These are phyloP conservation scores for Tetrao urogallus DNA, from an alignment of 2,113 vertebrate genomes.

Conservation along the genomic window DNA sequence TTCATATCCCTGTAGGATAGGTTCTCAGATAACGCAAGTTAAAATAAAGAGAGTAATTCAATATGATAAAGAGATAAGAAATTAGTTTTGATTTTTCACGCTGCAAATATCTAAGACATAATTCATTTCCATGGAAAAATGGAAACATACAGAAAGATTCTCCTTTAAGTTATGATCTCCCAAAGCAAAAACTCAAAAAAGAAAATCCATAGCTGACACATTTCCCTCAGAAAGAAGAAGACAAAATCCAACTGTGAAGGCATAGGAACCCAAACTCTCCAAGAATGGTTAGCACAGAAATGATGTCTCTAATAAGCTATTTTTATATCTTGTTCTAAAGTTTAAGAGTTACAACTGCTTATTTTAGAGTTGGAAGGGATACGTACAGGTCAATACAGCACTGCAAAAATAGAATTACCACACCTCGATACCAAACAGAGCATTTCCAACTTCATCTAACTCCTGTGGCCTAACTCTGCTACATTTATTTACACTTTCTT, in stretches of 20 bases:
- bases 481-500: neutral
- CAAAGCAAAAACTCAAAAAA: neutral
- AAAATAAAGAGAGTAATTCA: neutral
- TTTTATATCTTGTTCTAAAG: neutral
- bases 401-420: neutral
- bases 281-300: neutral
- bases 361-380: neutral
- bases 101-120: neutral
- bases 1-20: conserved; percentile 21
- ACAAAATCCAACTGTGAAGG: rapidly evolving
- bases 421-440: neutral
- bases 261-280: neutral
- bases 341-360: neutral
- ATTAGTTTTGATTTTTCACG: neutral
- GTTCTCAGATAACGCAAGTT: conserved; percentile 45
- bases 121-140: neutral
- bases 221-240: neutral
- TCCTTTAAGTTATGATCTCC: neutral
- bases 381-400: neutral
- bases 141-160: neutral
- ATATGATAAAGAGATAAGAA: neutral
- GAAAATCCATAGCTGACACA: neutral
- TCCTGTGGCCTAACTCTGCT: neutral
- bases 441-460: neutral
- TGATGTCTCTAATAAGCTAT: neutral